Evolutionary conservation across 2,888 invertebrate species (phyloP), one percentile per base, ranked within the genome.

Genomic region (Aphodius granarius): DNA sequence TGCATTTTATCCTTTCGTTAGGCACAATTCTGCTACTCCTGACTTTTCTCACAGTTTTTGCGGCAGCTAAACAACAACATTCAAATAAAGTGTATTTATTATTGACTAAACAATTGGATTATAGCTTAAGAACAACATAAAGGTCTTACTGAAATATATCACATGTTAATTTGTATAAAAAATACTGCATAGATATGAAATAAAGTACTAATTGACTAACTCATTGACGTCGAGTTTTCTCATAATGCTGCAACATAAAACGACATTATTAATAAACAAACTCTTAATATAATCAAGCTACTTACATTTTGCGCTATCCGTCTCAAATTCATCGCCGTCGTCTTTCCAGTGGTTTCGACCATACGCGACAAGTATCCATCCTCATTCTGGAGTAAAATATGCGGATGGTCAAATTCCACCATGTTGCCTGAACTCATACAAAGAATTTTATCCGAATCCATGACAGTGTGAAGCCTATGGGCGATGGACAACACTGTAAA

Each of bases 401-500:
- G 91, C 0, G 96, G 95, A 81, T 92, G 92, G 0, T 93, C 95
- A 21, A 93, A 90, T 85, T 97, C 95, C 0, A 91, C 90, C 84
- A 92, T 89, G 17, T 73, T 91, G 0, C 95, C 95, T 20, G 92
- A 92, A 83, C 94, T 93, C 90, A 95, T 91, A 18, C 94, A 94
- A 80, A 95, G 84, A 75, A 95, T 92, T 86, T 91, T 90, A 87
- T 94, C 93, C 0, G 93, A 94, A 86, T 95, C 95, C 92, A 95
- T 94, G 73, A 95, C 93, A 0, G 95, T 95, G 82, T 95, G 91
- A 3, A 95, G 89, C 63, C 95, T 89, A 86, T 95, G 95, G 43
- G 95, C 95, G 64, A 95, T 94, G 0, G 94, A 95, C 23, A 95
- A 89, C 19, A 95, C 94, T 0, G 94, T 94, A 84, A 94, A 94